phyloP scores from a whole-genome alignment of 1,140 invertebrate genomes.

The Lasaia peninsularis region DNA sequence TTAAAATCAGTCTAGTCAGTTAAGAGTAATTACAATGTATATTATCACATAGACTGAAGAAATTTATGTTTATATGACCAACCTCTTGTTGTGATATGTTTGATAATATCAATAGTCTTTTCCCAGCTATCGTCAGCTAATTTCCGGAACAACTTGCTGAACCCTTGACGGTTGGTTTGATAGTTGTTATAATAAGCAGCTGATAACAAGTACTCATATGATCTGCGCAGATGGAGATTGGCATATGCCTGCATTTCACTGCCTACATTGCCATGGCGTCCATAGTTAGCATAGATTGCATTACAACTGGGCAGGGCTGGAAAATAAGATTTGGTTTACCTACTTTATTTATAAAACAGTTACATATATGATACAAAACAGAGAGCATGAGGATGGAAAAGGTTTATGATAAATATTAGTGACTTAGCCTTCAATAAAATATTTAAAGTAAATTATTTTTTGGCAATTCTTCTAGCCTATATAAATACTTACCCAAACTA shows the following conservation, averaged over 20 bases:
- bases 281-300: conserved; percentile 82
- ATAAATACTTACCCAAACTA: conserved; percentile 47
- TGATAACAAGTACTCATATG: conserved; percentile 86
- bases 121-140: conserved; percentile 86
- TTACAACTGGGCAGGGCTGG: conserved; percentile 79
- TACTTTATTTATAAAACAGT: too few relatives aligned
- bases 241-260: conserved; percentile 80
- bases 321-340: background rate
- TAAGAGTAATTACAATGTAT: too few relatives aligned
- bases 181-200: conserved; percentile 88
- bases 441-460: too few relatives aligned
- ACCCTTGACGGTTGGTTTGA: conserved; percentile 85
- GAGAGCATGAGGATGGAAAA: background rate
- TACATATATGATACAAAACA: background rate
- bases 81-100: conserved; percentile 86
- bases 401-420: too few relatives aligned
- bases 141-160: conserved; percentile 85
- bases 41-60: too few relatives aligned
- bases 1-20: too few relatives aligned
- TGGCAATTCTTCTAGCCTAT: too few relatives aligned
- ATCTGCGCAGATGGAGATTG: conserved; percentile 81
- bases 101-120: conserved; percentile 85
- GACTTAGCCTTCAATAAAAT: too few relatives aligned
- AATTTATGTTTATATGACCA: conserved; percentile 36
- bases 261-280: conserved; percentile 55